Evolutionary conservation across 2,113 vertebrate genomes (phyloP).

Genomic region (Himantopus leucocephalus): DNA sequence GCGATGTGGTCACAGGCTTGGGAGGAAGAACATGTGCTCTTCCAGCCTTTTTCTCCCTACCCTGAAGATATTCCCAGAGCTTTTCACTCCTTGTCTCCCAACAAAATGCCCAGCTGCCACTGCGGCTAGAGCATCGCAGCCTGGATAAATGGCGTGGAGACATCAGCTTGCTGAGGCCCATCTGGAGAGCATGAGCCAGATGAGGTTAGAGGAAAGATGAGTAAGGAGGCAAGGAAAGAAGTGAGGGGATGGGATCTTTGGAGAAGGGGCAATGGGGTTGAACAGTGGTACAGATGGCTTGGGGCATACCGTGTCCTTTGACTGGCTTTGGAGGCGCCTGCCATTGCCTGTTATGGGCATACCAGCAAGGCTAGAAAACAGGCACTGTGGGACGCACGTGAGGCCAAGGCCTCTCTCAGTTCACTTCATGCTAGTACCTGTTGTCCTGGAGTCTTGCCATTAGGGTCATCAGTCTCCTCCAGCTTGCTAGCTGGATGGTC

Average conservation of each 20-base stretch:
- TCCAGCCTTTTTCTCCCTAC: neutral
- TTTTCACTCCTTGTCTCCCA: too few relatives aligned
- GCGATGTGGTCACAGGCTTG: accelerated
- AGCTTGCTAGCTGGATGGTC: too few relatives aligned
- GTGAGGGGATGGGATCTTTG: neutral
- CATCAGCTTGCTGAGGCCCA: too few relatives aligned
- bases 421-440: neutral
- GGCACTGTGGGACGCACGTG: accelerated
- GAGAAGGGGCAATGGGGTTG: neutral
- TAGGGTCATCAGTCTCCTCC: too few relatives aligned
- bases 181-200: too few relatives aligned
- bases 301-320: neutral
- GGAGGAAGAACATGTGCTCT: neutral
- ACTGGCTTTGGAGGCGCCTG: neutral
- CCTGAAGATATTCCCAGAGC: neutral
- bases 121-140: too few relatives aligned
- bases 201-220: too few relatives aligned
- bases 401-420: neutral
- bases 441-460: too few relatives aligned
- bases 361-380: neutral
- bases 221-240: too few relatives aligned
- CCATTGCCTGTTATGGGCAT: neutral
- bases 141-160: too few relatives aligned
- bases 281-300: neutral
- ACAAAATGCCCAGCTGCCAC: too few relatives aligned